Base-by-base conservation (phyloP, 1,140 invertebrate species). In the Ericerus pela region DNA sequence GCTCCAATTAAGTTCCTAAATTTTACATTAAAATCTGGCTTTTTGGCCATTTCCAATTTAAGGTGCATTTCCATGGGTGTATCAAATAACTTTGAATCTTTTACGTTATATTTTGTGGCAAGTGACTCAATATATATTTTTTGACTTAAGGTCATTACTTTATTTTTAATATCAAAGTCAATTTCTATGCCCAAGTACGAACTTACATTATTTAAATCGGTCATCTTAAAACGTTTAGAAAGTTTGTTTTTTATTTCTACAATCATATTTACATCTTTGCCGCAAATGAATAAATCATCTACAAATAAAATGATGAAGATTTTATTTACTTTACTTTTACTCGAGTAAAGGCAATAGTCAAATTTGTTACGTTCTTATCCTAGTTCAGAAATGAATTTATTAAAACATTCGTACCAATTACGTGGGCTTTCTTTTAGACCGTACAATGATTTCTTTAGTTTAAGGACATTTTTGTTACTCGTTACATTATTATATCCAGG, bases 1-100 rank as follows among this genome's bases (percentile, higher is more conserved):
- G 61, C 60, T 24, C 67, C 68, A 24, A 71, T 61, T 6, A 69
- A 33, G 12, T 63, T 33, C 51, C 60, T 61, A 57, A 66, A 70
- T 28, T 60, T 52, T 47, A 60, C 30, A 26, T 55, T 52, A 4
- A 10, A 10, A 12, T 14, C 8, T 51, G 54, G 30, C 37, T 31
- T 30, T 24, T 52, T 51, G 14, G 38, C 54, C 51, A 53, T 60
- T 26, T 56, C 43, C 20, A 64, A 28, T 11, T 61, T 55, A 12
- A 30, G n/a, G n/a, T 57, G 59, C 20, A 51, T 22, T 43, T 68
- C 62, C 37, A 62, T 58, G 10, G 67, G 66, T n/a, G 63, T 65
- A 4, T 47, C n/a, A 0, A 52, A 55, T 38, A 65, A n/a, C n/a
- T n/a, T n/a, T n/a, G n/a, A n/a, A n/a, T n/a, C n/a, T n/a, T n/a